phyloP scores from a whole-genome alignment of 1,140 invertebrate species.

The Phenacoccus solenopsis region DNA sequence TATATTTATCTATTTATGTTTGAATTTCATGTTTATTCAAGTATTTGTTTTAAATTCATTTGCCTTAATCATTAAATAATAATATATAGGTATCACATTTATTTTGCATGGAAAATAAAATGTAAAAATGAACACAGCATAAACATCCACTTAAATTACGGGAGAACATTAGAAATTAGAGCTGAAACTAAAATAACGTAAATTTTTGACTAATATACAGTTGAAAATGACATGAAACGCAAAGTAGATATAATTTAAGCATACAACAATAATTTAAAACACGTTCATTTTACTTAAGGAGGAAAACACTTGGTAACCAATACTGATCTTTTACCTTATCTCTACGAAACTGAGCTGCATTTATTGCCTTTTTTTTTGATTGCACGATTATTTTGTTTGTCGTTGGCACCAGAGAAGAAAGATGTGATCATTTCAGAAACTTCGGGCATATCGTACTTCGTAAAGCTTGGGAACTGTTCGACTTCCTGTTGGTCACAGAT shows the following conservation, averaged over 20 bases:
- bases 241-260: not conserved
- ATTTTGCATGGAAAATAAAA: not conserved
- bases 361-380: constrained; percentile 38
- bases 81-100: not conserved
- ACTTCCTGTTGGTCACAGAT: constrained; percentile 50
- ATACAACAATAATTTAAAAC: not conserved
- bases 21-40: not conserved
- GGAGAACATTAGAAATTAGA: too few relatives aligned
- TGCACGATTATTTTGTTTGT: constrained; percentile 37
- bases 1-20: not conserved
- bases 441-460: constrained; percentile 78
- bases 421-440: constrained; percentile 80
- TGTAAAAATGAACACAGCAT: not conserved
- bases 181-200: too few relatives aligned
- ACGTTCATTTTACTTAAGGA: too few relatives aligned
- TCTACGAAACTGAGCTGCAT: constrained; percentile 35
- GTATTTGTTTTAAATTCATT: not conserved
- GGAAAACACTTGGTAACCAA: too few relatives aligned
- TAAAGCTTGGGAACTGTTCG: constrained; percentile 70
- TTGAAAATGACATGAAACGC: too few relatives aligned
- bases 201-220: too few relatives aligned
- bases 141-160: too few relatives aligned
- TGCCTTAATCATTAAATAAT: not conserved
- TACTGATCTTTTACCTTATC: too few relatives aligned
- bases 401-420: constrained; percentile 50